Evolutionary conservation across 2,797 vertebrate genomes (phyloP), one percentile per base, ranked within the genome.

Genomic region (Sparus aurata): DNA sequence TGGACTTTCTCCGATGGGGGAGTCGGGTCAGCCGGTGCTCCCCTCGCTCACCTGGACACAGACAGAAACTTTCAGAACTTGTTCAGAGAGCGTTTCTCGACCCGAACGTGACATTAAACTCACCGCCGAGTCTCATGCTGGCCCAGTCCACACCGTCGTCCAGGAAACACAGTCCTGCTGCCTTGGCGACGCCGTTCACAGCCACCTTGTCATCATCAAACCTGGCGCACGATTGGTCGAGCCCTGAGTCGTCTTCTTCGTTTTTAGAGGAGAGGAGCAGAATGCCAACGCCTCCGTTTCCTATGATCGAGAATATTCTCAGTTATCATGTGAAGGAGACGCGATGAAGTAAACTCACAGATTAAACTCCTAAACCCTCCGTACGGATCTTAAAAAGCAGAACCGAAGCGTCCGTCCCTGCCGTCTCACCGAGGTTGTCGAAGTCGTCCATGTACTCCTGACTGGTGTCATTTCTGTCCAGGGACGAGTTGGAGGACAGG

Each of bases 381-480:
- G 6, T 2, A 47, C 15, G 2, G 23, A 61, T 41, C 20, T 3
- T 12, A 16, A 18, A 17, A 16, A 25, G 12, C 2, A 57, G 12
- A 41, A 52, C 9, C 49, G 0, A 17, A 13, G 4, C 2, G 11
- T 30, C 55, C 7, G 25, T n/a, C 2, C 5, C 3, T 4, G 4
- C 12, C 23, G n/a, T 55, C 65, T 85, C 52, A 83, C 95, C 96
- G 0, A 95, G 87, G 85, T 95, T 94, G 87, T 96, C 96, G 27
- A 98, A 98, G 88, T 98, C 98, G 67, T 99, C 98, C 79, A 97
- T 97, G 67, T 98, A 98, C 87, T 98, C 98, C 94, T 98, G 97
- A 72, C 97, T 98, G 88, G 95, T 91, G 87, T 98, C 96, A 11
- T 97, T 97, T 77, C 95, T 96, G 67, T 99, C 98, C 90, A 98